These are phyloP conservation scores for Chaunax sp. DNA, from an alignment of 2,797 vertebrate species.

Conservation along the genomic window DNA sequence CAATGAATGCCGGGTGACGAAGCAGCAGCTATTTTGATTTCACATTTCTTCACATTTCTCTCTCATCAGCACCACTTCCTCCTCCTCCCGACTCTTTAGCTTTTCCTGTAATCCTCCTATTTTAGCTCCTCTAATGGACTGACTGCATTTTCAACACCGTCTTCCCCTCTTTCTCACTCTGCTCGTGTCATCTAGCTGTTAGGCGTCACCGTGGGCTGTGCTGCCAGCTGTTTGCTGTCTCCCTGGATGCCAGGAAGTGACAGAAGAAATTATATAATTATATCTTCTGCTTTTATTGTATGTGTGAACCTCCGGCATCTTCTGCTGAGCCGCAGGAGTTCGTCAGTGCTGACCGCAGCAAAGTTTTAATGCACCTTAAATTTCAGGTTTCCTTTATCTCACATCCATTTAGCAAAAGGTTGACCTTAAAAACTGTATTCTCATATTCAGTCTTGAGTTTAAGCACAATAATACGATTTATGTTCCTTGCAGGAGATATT, in stretches of 20 bases:
- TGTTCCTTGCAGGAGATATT: neutral
- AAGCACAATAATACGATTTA: neutral
- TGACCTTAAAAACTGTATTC: constrained; percentile 5
- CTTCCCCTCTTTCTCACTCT: constrained; percentile 29
- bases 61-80: constrained; percentile 20
- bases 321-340: constrained; percentile 45
- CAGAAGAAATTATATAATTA: constrained; percentile 70
- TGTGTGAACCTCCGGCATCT: constrained; percentile 20
- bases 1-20: constrained; percentile 29
- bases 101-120: constrained; percentile 26
- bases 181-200: constrained; percentile 43
- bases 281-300: constrained; percentile 45
- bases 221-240: constrained; percentile 76
- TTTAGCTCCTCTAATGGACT: constrained; percentile 40
- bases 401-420: constrained; percentile 9
- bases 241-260: constrained; percentile 67
- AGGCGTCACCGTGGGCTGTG: constrained; percentile 48
- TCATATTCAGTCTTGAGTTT: constrained; percentile 25
- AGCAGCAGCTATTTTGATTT: constrained; percentile 26
- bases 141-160: constrained; percentile 10
- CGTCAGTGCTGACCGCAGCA: constrained; percentile 49
- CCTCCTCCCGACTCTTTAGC: constrained; percentile 5
- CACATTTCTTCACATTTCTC: constrained; percentile 18
- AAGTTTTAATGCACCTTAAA: constrained; percentile 22
- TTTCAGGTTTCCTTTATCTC: constrained; percentile 3